Conservation (phyloP, 2,888 invertebrate genomes). For the Belgica antarctica region DNA sequence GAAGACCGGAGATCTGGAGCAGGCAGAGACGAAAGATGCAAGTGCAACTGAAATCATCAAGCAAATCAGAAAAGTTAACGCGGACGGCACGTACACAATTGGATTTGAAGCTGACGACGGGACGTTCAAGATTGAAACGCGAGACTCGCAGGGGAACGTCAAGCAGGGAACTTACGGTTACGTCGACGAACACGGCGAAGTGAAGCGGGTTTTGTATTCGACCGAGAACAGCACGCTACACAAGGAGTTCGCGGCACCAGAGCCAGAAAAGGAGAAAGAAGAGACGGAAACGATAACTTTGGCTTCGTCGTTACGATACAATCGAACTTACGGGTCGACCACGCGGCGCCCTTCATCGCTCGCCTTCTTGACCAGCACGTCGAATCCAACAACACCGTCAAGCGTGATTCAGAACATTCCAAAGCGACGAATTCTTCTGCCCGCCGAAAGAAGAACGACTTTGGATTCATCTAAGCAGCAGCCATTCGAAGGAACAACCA, state of each 20-base stretch:
- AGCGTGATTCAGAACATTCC: constrained; percentile 67
- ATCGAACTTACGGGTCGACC: constrained; percentile 55
- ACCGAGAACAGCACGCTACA: constrained; percentile 57
- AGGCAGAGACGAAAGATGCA: constrained; percentile 64
- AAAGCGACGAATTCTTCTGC: constrained; percentile 47
- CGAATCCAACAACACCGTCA: constrained; percentile 59
- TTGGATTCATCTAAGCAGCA: not conserved
- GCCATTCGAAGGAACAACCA: constrained; percentile 46
- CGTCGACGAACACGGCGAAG: constrained; percentile 71
- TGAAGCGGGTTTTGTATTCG: constrained; percentile 75
- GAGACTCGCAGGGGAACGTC: constrained; percentile 74
- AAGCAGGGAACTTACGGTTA: constrained; percentile 77
- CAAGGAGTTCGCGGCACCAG: constrained; percentile 49
- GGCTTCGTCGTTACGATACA: constrained; percentile 48
- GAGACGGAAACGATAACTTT: constrained; percentile 48
- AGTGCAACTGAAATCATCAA: constrained; percentile 75
- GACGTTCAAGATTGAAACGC: constrained; percentile 79
- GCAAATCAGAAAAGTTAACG: constrained; percentile 75
- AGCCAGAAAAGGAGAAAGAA: constrained; percentile 48
- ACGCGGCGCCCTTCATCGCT: constrained; percentile 60
- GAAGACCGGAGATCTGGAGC: constrained; percentile 46
- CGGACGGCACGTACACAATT: constrained; percentile 80
- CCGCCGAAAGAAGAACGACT: not conserved
- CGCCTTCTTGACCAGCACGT: constrained; percentile 52
- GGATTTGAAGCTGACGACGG: constrained; percentile 84